A percentile compares a stretch with the other conserved stretches of the same genome.
phyloP scores from a whole-genome alignment of 2,113 vertebrate species.

The Chitala chitala region DNA sequence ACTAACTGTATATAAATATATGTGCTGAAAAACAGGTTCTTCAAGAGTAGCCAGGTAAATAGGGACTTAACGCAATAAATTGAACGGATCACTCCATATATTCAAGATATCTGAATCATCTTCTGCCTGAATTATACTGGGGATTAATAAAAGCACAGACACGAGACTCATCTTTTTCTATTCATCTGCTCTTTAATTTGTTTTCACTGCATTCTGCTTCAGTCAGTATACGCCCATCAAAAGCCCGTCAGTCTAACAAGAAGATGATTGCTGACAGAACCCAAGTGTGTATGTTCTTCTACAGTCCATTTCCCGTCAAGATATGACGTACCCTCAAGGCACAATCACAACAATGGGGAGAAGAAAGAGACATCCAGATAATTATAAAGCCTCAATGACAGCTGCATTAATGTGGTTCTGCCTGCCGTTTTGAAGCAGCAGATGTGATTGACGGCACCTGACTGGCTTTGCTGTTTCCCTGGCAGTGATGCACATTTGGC shows the following conservation, averaged over 20 bases:
- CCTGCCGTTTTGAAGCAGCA: slow-evolving; percentile 29
- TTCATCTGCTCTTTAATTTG: neutral
- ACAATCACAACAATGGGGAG: slow-evolving; percentile 35
- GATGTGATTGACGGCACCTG: neutral
- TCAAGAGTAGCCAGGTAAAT: neutral
- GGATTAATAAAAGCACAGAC: neutral
- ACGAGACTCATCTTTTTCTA: neutral
- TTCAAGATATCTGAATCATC: neutral
- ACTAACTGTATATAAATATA: too few relatives aligned
- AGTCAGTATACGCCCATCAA: neutral
- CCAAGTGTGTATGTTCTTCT: neutral
- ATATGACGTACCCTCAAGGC: slow-evolving; percentile 42
- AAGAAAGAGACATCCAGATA: slow-evolving; percentile 44
- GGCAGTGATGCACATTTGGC: neutral
- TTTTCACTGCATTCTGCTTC: neutral
- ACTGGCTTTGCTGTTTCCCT: neutral
- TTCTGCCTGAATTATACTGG: neutral
- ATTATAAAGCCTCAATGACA: slow-evolving; percentile 50
- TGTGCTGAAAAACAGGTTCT: too few relatives aligned
- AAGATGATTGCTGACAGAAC: neutral
- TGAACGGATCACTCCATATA: neutral
- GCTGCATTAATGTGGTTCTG: slow-evolving; percentile 52
- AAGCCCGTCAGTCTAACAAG: neutral
- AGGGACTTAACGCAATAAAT: too few relatives aligned
- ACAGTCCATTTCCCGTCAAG: neutral